Conservation (phyloP, 2,113 vertebrate species). For the Crotalus tigris region DNA sequence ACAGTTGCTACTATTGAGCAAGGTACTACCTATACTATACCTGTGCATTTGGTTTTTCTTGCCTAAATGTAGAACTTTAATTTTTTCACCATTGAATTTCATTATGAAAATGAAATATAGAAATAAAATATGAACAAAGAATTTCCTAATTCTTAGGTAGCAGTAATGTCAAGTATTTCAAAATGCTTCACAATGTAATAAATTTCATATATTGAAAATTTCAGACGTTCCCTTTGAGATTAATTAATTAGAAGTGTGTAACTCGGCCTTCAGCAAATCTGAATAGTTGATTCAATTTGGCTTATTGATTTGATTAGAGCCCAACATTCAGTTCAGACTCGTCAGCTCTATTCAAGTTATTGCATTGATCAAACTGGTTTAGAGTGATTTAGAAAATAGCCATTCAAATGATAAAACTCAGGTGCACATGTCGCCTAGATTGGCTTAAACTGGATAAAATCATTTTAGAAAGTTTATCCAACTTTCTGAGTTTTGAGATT, state of each 20-base stretch:
- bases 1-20: too few species aligned
- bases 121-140: background rate
- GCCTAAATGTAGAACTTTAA: too few species aligned
- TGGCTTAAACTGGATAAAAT: background rate
- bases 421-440: background rate
- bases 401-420: background rate
- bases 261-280: background rate
- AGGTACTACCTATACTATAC: too few species aligned
- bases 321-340: background rate
- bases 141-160: background rate
- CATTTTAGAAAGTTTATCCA: background rate
- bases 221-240: background rate
- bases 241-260: background rate
- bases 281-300: background rate
- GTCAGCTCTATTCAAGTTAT: background rate
- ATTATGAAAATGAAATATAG: background rate
- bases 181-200: background rate
- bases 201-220: background rate
- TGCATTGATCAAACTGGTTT: background rate
- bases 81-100: too few species aligned
- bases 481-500: background rate
- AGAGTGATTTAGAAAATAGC: background rate
- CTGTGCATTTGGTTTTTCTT: too few species aligned
- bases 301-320: background rate
- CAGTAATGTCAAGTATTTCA: background rate